These are phyloP conservation scores for Antheraea pernyi DNA, from an alignment of 1,140 invertebrate genomes.

Conservation along the genomic window DNA sequence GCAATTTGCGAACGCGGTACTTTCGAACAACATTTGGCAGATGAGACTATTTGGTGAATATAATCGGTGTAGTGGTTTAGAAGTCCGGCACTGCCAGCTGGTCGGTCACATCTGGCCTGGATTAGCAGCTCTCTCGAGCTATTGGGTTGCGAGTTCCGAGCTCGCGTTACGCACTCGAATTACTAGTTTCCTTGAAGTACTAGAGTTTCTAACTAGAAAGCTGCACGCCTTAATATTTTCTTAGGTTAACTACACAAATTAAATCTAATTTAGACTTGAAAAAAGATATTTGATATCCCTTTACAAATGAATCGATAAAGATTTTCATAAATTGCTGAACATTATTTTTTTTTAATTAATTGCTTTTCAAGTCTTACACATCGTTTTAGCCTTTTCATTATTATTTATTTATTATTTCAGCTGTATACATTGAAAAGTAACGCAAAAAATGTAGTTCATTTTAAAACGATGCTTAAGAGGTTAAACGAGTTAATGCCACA, in stretches of 20 bases:
- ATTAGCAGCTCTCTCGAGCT: conserved; percentile 55
- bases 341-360: no score
- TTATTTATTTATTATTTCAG: neutral
- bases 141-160: conserved; percentile 46
- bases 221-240: neutral
- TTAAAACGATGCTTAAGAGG: neutral
- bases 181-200: conserved; percentile 51
- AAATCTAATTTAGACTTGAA: neutral
- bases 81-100: conserved; percentile 51
- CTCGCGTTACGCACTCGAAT: conserved; percentile 50
- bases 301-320: neutral
- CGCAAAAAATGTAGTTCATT: neutral
- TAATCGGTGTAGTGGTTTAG: conserved; percentile 74
- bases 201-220: conserved; percentile 33
- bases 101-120: conserved; percentile 54
- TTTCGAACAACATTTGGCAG: conserved; percentile 59
- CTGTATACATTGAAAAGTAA: neutral
- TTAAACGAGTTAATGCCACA: neutral
- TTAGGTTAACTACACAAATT: neutral
- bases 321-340: no score
- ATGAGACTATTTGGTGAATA: conserved; percentile 56
- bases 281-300: neutral
- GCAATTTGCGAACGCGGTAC: conserved; percentile 2
- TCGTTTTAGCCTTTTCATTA: no score
- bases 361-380: no score